Evolutionary conservation across 2,113 vertebrate genomes (phyloP), one percentile per base, ranked within the genome.

Genomic region (Paralichthys olivaceus): DNA sequence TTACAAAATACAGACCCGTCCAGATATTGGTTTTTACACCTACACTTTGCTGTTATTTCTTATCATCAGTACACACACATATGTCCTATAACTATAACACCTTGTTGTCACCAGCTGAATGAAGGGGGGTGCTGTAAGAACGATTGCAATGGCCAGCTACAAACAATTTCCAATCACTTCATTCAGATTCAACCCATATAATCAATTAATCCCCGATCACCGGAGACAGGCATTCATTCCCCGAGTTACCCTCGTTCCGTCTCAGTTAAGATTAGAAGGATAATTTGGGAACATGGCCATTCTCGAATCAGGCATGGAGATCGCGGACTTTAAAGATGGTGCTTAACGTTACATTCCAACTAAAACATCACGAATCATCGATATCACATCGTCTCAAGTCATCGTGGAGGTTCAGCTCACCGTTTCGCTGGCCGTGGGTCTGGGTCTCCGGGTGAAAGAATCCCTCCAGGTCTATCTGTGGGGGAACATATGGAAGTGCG

Each of bases 241-340:
- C 15, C 2, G 34, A 57, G 63, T 67, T 83, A 11, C 2, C 19
- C 2, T 19, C 56, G 15, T 53, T 32, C 22, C 23, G 22, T 19
- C 12, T 40, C 37, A 11, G 37, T 55, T 53, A 62, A 26, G 15
- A 78, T 11, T 19, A 25, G 13, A 26, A n/a, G 4, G 2, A 67
- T 49, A 49, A 61, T 3, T 13, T 5, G 28, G 28, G 28, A 84
- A 75, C 63, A 75, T 81, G 77, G 77, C 77, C 66, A 89, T 79
- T 40, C 61, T 85, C 78, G 60, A 80, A 70, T 63, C 34, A 66
- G 57, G 53, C 72, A 75, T 57, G 51, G 72, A 66, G 58, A 79
- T 77, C 51, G 32, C 37, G 75, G 64, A 87, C 69, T 90, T 90
- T 87, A 90, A 92, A 92, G 68, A 88, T 87, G 83, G 86, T 77